These are phyloP conservation scores for Porites evermanni DNA, from an alignment of 92 coral and sea anemone species.

Conservation along the genomic window DNA sequence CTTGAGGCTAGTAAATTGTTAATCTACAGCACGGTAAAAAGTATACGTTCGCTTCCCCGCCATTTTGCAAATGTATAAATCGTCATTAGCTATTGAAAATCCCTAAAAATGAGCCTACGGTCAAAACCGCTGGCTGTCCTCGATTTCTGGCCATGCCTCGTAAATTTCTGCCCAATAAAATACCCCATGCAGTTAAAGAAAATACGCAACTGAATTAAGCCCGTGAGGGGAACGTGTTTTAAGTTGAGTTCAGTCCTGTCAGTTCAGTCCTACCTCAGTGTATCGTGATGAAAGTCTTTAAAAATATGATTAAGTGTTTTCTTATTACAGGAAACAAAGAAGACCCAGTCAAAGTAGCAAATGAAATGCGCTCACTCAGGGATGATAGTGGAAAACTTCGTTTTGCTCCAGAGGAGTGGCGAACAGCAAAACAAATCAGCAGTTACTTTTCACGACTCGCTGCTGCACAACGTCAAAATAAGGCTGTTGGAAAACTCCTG, in stretches of 20 bases:
- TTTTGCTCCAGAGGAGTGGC: constrained; percentile 35
- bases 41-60: no score
- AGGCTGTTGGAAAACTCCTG: background rate
- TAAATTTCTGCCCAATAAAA: no score
- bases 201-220: background rate
- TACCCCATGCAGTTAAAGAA: background rate
- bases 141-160: no score
- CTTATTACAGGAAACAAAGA: constrained; percentile 5
- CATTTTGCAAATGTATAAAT: no score
- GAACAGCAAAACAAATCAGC: constrained; percentile 28
- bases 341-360: constrained; percentile 24
- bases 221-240: background rate
- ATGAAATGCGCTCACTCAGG: constrained; percentile 26
- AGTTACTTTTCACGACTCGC: constrained; percentile 6
- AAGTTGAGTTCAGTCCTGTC: background rate
- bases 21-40: no score
- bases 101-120: no score
- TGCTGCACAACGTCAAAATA: background rate
- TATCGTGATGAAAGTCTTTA: background rate
- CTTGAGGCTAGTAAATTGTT: no score
- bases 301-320: no score
- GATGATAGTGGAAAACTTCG: constrained; percentile 13
- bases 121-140: no score
- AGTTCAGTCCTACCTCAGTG: constrained; percentile 1
- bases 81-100: no score